A percentile compares a stretch with the other conserved stretches of the same genome.
phyloP scores from a whole-genome alignment of 1,140 invertebrate genomes.

The Drosophila bocki region DNA sequence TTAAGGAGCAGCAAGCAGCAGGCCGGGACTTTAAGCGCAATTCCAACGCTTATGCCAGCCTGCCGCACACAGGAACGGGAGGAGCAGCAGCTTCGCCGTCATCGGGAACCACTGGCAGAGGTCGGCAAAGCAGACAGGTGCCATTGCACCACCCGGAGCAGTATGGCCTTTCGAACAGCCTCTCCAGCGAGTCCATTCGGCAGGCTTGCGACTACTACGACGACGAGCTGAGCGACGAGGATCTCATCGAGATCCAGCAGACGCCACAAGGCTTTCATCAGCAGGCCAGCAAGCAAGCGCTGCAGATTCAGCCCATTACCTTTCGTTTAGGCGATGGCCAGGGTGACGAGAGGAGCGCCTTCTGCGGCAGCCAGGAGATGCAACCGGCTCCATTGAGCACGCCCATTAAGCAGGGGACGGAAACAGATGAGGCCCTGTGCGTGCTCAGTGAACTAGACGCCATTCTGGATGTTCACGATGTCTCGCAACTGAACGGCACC shows the following conservation, averaged over 20 bases:
- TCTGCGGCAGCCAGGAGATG: slow-evolving; percentile 66
- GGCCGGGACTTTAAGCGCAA: slow-evolving; percentile 73
- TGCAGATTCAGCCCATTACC: slow-evolving; percentile 48
- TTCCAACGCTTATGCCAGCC: slow-evolving; percentile 72
- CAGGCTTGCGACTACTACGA: slow-evolving; percentile 74
- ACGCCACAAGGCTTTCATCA: slow-evolving; percentile 65
- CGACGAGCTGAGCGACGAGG: slow-evolving; percentile 77
- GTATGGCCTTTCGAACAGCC: slow-evolving; percentile 75
- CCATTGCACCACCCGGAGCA: slow-evolving; percentile 51
- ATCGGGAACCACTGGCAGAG: slow-evolving; percentile 21
- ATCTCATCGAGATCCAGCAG: slow-evolving; percentile 73
- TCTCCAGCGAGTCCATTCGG: slow-evolving; percentile 76
- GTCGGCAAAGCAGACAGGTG: slow-evolving; percentile 12
- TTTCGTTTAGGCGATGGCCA: slow-evolving; percentile 43
- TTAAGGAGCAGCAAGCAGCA: slow-evolving; percentile 64
- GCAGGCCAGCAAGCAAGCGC: slow-evolving; percentile 12
- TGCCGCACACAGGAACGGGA: slow-evolving; percentile 56
- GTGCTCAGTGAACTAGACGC: slow-evolving; percentile 77
- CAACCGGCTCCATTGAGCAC: slow-evolving; percentile 53
- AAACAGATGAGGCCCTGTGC: slow-evolving; percentile 60
- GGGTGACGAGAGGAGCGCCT: slow-evolving; percentile 48
- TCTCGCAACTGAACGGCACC: slow-evolving; percentile 49
- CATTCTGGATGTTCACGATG: slow-evolving; percentile 73
- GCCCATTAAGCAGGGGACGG: slow-evolving; percentile 55
- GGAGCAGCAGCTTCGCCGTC: background rate